Percentiles rank a stretch among this genome's conserved stretches.
phyloP scores from a whole-genome alignment of 2,113 vertebrate genomes.

The Notechis scutatus region DNA sequence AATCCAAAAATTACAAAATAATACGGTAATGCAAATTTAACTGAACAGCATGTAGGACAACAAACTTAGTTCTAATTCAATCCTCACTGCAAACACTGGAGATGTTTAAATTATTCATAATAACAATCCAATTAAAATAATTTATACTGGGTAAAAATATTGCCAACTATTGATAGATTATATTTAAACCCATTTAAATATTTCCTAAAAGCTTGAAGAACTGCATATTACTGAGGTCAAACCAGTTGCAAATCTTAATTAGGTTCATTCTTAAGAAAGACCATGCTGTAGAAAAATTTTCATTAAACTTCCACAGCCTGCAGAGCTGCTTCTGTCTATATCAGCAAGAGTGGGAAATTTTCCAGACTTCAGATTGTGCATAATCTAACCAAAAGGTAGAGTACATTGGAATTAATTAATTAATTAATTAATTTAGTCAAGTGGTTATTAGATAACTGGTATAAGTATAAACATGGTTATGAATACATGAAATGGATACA shows the following conservation, averaged over 20 bases:
- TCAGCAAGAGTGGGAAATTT: constrained; percentile 32
- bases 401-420: neutral
- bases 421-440: too few species aligned
- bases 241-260: constrained; percentile 12
- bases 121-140: constrained; percentile 2
- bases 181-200: neutral
- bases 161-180: neutral
- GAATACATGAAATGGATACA: too few species aligned
- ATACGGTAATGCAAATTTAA: neutral
- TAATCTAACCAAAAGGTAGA: constrained; percentile 30
- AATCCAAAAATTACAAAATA: neutral
- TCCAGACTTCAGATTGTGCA: constrained; percentile 33
- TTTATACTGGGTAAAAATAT: neutral
- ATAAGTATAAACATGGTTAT: too few species aligned
- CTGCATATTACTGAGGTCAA: neutral
- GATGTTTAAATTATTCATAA: constrained; percentile 28
- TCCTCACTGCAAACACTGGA: neutral
- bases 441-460: too few species aligned
- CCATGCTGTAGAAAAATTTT: constrained; percentile 31
- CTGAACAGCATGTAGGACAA: constrained; percentile 62
- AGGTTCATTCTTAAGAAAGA: constrained; percentile 10
- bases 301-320: constrained; percentile 26
- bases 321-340: constrained; percentile 44
- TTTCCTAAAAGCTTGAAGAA: neutral
- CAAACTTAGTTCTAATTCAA: constrained; percentile 19